A percentile compares a stretch with the other conserved stretches of the same genome.
Evolutionary conservation across 2,888 invertebrate species (phyloP).

Genomic region (Hermaeophaga mercurialis): DNA sequence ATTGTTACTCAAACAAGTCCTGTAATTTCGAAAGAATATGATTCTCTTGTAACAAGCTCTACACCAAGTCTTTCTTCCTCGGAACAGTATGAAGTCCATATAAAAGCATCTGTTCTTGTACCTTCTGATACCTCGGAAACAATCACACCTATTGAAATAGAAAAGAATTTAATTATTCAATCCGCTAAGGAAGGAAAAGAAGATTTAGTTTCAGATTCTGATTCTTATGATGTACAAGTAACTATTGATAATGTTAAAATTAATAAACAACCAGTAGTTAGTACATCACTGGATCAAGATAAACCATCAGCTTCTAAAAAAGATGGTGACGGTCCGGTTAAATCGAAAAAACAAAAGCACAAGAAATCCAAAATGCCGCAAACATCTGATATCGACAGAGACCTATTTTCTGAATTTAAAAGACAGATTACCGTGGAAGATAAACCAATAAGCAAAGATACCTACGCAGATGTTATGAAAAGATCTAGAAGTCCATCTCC

Average conservation of each 20-base stretch:
- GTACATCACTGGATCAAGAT: conserved; percentile 43
- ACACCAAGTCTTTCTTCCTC: conserved; percentile 41
- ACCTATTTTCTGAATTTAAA: conserved; percentile 47
- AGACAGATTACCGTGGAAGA: conserved; percentile 43
- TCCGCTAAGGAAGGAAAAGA: conserved; percentile 10
- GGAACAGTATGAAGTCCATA: conserved; percentile 63
- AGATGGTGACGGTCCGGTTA: conserved; percentile 32
- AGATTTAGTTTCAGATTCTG: conserved; percentile 28
- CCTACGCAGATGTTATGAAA: conserved; percentile 49
- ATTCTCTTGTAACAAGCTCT: conserved; percentile 35
- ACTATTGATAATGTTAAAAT: conserved; percentile 46
- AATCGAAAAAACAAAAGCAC: conserved; percentile 36
- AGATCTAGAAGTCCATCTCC: conserved; percentile 49
- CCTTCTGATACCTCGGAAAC: conserved; percentile 50
- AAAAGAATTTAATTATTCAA: conserved; percentile 24
- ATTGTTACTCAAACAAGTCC: conserved; percentile 65
- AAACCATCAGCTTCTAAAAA: too few relatives aligned
- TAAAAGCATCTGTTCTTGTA: conserved; percentile 64
- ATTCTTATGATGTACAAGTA: conserved; percentile 49
- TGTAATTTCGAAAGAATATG: conserved; percentile 56
- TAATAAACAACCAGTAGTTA: conserved; percentile 39
- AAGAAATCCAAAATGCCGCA: conserved; percentile 31
- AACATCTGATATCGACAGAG: conserved; percentile 35
- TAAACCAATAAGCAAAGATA: conserved; percentile 44
- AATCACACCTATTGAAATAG: conserved; percentile 12